Percentiles rank a stretch among this genome's conserved stretches.
These are phyloP conservation scores for Clunio marinus DNA, from an alignment of 2,888 invertebrate species.

Conservation along the genomic window DNA sequence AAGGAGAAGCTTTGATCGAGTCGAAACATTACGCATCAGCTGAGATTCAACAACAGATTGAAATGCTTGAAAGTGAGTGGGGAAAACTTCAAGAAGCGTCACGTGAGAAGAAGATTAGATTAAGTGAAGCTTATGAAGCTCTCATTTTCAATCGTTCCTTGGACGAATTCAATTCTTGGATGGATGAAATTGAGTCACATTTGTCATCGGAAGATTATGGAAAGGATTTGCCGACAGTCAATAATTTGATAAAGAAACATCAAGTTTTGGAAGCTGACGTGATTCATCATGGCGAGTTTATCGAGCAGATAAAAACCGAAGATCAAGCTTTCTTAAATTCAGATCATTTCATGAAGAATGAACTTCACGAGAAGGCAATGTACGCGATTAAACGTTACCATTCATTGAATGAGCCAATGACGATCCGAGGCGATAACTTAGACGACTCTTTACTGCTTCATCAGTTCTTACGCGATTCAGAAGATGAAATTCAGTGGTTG, in stretches of 20 bases:
- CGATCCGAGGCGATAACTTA: constrained; percentile 84
- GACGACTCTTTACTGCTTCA: constrained; percentile 85
- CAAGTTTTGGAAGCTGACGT: constrained; percentile 82
- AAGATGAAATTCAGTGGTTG: constrained; percentile 92
- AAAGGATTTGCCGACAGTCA: constrained; percentile 82
- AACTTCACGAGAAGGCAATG: constrained; percentile 71
- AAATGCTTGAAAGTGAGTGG: constrained; percentile 85
- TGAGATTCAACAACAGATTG: constrained; percentile 77
- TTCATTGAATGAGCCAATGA: constrained; percentile 82
- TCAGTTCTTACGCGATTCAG: constrained; percentile 85
- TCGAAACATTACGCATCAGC: constrained; percentile 82
- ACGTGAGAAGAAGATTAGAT: constrained; percentile 73
- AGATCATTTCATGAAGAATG: constrained; percentile 85
- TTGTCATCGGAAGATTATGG: constrained; percentile 60
- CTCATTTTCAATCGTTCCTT: constrained; percentile 79
- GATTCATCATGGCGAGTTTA: constrained; percentile 74
- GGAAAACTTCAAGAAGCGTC: constrained; percentile 76
- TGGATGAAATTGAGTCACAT: constrained; percentile 80
- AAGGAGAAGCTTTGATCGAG: constrained; percentile 70
- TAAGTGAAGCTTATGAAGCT: constrained; percentile 89
- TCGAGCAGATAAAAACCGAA: constrained; percentile 72
- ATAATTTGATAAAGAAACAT: constrained; percentile 75
- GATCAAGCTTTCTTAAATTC: constrained; percentile 72
- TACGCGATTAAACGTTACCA: constrained; percentile 66
- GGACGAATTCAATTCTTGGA: constrained; percentile 91